phyloP scores from a whole-genome alignment of 2,797 vertebrate species.

The Acanthurus tractus region DNA sequence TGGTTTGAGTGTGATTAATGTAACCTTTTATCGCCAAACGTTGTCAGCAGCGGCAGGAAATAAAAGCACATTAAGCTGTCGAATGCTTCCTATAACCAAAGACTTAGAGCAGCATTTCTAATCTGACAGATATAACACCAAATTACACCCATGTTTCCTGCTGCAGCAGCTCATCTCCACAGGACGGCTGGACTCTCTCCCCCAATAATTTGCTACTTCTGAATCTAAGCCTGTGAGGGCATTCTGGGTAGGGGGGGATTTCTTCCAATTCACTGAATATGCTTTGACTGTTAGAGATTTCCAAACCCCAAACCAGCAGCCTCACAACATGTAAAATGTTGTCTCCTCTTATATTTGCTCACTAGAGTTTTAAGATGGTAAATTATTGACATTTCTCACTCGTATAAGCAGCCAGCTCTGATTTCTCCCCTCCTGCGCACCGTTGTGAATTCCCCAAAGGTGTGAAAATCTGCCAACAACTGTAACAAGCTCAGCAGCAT shows the following conservation, averaged over 20 bases:
- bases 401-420: constrained; percentile 21
- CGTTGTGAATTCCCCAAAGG: constrained; percentile 25
- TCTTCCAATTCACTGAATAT: constrained; percentile 61
- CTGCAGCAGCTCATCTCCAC: constrained; percentile 31
- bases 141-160: constrained; percentile 58
- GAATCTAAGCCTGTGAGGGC: constrained; percentile 44
- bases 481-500: constrained; percentile 45
- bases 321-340: constrained; percentile 46
- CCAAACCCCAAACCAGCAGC: constrained; percentile 38
- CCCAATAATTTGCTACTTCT: constrained; percentile 61
- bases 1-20: constrained; percentile 39
- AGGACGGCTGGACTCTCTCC: constrained; percentile 49
- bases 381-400: constrained; percentile 45
- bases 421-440: constrained; percentile 20
- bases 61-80: constrained; percentile 64
- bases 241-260: constrained; percentile 55
- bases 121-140: constrained; percentile 65
- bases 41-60: constrained; percentile 59
- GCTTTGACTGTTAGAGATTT: constrained; percentile 44
- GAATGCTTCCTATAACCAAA: constrained; percentile 47
- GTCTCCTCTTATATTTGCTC: constrained; percentile 14
- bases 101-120: constrained; percentile 40
- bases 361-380: background rate
- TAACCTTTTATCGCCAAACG: constrained; percentile 34
- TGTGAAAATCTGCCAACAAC: constrained; percentile 44